Evolutionary conservation across 2,888 invertebrate species (phyloP), one percentile per base, ranked within the genome.

Genomic region (Tuta absoluta): DNA sequence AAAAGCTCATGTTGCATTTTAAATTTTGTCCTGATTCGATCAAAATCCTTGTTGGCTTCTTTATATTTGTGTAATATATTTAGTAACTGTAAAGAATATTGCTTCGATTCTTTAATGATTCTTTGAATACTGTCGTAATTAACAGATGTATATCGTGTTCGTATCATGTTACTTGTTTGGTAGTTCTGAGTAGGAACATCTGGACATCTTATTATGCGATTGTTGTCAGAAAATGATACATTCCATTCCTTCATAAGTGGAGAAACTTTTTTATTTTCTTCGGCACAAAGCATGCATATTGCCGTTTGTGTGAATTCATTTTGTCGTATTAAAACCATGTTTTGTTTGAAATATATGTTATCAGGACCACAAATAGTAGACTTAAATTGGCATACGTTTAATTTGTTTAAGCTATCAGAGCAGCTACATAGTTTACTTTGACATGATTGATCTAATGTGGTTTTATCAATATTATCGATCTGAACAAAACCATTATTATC

Each of bases 11-110:
- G 60, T 48, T 45, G 7, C 5, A 7, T 21, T 24, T 75, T 75
- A 8, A 79, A 65, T 65, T 71, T 77, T 64, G 77, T 65, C n/a
- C 77, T 74, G 17, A 78, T 66, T 68, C 77, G 81, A 66, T 78
- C 69, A 66, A 83, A 82, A 64, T 83, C 79, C 58, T 66, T 73
- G 66, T 86, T 86, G 17, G 81, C 85, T 65, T 72, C 80, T 73
- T 87, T 81, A 71, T 81, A 86, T 64, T 72, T 76, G 56, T 79
- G 70, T 63, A 88, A 75, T 57, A 84, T 69, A 64, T 69, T 68
- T 12, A 73, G 65, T 17, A 86, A 67, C 21, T 83, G 72, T 14
- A 67, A 60, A 61, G 84, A 78, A 72, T 79, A 81, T 8, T 65
- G 69, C 57, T 77, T 79, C 23, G 84, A 76, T 71, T 80, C 73